phyloP scores from a whole-genome alignment of 2,797 vertebrate genomes.

The Cephalopachus bancanus region DNA sequence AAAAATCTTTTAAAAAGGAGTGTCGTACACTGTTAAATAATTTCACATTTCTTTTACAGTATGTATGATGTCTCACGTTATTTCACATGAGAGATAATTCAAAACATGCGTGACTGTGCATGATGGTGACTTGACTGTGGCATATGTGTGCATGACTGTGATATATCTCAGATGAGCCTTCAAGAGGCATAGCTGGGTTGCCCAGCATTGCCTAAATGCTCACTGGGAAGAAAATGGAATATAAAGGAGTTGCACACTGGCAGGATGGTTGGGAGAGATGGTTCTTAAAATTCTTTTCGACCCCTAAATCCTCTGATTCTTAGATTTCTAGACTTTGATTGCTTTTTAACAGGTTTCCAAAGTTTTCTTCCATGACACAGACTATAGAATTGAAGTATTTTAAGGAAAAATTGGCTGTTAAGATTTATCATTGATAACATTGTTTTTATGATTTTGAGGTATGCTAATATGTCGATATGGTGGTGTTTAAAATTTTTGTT shows the following conservation, averaged over 20 bases:
- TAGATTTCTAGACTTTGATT: constrained; percentile 7
- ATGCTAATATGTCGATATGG: neutral
- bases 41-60: constrained; percentile 12
- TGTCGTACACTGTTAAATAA: neutral
- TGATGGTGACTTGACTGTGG: too few species aligned
- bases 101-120: neutral
- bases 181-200: neutral
- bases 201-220: neutral
- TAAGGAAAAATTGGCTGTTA: neutral
- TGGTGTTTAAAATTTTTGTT: neutral
- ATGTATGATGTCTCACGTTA: neutral
- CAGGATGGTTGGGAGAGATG: neutral
- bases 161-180: neutral
- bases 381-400: neutral
- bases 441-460: constrained; percentile 36
- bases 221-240: neutral
- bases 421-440: neutral
- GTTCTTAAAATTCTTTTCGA: neutral
- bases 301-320: neutral
- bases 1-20: neutral
- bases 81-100: neutral
- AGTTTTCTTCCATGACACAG: neutral
- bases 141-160: neutral
- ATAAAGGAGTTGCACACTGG: neutral
- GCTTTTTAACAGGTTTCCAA: neutral